Conservation (phyloP, 2,797 vertebrate genomes). For the Rousettus madagascariensis region DNA sequence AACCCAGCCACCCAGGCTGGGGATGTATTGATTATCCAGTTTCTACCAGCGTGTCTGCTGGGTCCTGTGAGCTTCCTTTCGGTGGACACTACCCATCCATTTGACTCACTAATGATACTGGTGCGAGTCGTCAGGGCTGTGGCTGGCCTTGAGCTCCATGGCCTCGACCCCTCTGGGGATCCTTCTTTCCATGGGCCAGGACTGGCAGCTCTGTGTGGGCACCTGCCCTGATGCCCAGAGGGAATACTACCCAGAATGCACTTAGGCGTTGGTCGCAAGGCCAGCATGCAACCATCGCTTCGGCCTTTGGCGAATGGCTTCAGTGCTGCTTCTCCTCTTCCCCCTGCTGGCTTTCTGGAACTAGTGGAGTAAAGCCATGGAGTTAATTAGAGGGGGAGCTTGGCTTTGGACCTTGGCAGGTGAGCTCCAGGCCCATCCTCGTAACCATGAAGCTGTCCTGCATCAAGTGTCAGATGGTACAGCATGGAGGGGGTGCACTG, state of each 20-base stretch:
- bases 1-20: not conserved
- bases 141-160: not conserved
- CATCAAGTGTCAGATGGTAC: not conserved
- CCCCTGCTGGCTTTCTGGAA: not conserved
- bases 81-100: not conserved
- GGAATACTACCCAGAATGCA: not conserved
- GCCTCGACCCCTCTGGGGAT: not conserved
- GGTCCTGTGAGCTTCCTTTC: not conserved
- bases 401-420: not conserved
- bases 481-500: not conserved
- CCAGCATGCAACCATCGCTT: not conserved
- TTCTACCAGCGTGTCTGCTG: not conserved
- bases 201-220: not conserved
- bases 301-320: not conserved
- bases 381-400: not conserved
- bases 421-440: not conserved
- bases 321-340: not conserved
- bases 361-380: not conserved
- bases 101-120: not conserved
- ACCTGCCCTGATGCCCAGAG: not conserved
- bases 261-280: not conserved
- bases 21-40: not conserved
- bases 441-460: not conserved
- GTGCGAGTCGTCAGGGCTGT: not conserved
- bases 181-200: not conserved